A percentile compares a stretch with the other conserved stretches of the same genome.
Evolutionary conservation across 1,140 invertebrate species (phyloP).

Genomic region (Trachymyrmex septentrionalis): DNA sequence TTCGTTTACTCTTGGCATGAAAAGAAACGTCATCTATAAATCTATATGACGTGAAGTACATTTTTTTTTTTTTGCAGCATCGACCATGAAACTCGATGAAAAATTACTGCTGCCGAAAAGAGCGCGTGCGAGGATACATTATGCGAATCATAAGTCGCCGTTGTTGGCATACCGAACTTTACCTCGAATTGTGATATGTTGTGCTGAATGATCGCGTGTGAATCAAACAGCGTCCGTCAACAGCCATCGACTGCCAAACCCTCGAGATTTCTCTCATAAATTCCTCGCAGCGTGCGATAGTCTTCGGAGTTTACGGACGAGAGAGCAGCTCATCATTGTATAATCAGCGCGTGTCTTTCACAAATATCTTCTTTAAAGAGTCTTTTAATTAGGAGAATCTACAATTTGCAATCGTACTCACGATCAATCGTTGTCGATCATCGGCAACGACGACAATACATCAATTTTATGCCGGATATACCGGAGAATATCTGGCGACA

Average conservation of each 20-base stretch:
- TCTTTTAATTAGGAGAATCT: neutral
- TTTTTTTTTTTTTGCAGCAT: neutral
- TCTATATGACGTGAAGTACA: neutral
- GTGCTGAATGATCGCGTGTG: slow-evolving; percentile 49
- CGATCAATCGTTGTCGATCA: slow-evolving; percentile 35
- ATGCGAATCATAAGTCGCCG: slow-evolving; percentile 45
- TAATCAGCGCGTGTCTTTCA: slow-evolving; percentile 22
- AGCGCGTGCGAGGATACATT: slow-evolving; percentile 33
- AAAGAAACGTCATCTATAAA: neutral
- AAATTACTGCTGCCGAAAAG: slow-evolving; percentile 5
- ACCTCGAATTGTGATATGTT: slow-evolving; percentile 61
- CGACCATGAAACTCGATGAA: neutral
- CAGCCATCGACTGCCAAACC: slow-evolving; percentile 62
- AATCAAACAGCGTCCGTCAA: slow-evolving; percentile 57
- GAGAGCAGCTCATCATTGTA: slow-evolving; percentile 11
- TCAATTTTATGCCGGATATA: slow-evolving; percentile 30
- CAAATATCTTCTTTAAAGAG: neutral
- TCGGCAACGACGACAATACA: neutral
- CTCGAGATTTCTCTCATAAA: slow-evolving; percentile 43
- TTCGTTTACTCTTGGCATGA: neutral
- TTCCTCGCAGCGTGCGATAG: slow-evolving; percentile 44
- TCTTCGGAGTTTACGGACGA: neutral
- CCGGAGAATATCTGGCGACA: neutral
- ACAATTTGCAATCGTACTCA: neutral
- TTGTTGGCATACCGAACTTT: slow-evolving; percentile 48